Percentiles rank a stretch among this genome's conserved stretches.
Evolutionary conservation across 2,797 vertebrate species (phyloP).

Genomic region (Vespertilio murinus): DNA sequence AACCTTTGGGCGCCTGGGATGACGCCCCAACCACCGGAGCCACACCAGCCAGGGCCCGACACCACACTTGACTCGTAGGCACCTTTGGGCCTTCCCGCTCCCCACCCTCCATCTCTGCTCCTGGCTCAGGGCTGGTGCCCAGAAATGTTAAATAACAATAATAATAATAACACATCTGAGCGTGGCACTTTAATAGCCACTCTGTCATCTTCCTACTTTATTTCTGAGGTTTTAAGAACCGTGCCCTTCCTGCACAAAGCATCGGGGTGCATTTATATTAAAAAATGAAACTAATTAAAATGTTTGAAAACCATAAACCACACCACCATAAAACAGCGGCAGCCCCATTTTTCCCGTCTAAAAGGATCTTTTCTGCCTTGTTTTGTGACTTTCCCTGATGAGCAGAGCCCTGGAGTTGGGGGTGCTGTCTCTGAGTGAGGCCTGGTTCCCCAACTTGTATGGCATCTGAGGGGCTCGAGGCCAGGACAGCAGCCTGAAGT

Average conservation of each 20-base stretch:
- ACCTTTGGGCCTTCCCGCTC: neutral
- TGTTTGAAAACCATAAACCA: slow-evolving; percentile 77
- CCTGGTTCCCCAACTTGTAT: neutral
- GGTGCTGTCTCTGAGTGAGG: fast-evolving
- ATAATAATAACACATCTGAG: slow-evolving; percentile 76
- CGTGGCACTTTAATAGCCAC: slow-evolving; percentile 69
- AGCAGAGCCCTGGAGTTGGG: neutral
- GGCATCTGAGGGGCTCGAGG: fast-evolving
- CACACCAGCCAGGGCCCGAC: too few relatives aligned
- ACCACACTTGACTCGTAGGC: neutral
- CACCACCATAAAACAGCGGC: slow-evolving; percentile 71
- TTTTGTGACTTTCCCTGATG: neutral
- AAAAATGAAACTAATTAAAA: slow-evolving; percentile 81
- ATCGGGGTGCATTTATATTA: slow-evolving; percentile 78
- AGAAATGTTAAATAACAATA: slow-evolving; percentile 80
- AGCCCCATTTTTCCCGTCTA: slow-evolving; percentile 48
- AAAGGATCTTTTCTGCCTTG: slow-evolving; percentile 56
- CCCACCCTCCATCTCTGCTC: neutral
- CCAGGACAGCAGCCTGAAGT: neutral
- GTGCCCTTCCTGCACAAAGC: slow-evolving; percentile 76
- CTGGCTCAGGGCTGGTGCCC: slow-evolving; percentile 26
- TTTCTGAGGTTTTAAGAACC: slow-evolving; percentile 71
- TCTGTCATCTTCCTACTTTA: slow-evolving; percentile 73
- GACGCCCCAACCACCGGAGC: too few relatives aligned
- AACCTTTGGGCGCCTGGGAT: too few relatives aligned